Conservation (phyloP, 2,113 vertebrate genomes). For the Microcebus ravelobensis region DNA sequence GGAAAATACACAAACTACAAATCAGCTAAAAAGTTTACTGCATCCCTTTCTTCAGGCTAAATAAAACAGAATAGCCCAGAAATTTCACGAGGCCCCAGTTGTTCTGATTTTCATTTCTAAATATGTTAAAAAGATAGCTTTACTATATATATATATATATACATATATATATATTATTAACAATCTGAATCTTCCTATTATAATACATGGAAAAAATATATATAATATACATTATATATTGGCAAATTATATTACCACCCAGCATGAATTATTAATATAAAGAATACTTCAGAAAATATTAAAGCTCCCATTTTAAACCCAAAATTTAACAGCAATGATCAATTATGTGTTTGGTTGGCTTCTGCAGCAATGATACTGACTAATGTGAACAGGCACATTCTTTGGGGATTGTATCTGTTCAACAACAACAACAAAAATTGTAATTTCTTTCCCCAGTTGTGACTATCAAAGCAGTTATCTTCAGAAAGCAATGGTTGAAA, state of each 20-base stretch:
- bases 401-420: background rate
- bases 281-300: background rate
- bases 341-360: background rate
- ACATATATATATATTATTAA: background rate
- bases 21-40: background rate
- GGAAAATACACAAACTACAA: background rate
- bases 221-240: background rate
- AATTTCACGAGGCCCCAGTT: background rate
- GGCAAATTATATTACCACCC: background rate
- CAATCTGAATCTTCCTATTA: background rate
- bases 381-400: background rate
- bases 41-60: background rate
- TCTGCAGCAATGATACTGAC: background rate
- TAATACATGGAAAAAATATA: background rate
- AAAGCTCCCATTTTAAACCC: background rate
- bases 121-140: background rate
- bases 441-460: background rate
- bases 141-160: background rate
- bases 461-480: background rate
- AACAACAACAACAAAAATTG: background rate
- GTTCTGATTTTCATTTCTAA: background rate
- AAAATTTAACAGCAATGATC: background rate
- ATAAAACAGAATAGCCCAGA: background rate
- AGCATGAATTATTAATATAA: background rate
- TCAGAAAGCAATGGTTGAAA: background rate